phyloP scores from a whole-genome alignment of 1,140 invertebrate genomes.

The Elysia chlorotica region DNA sequence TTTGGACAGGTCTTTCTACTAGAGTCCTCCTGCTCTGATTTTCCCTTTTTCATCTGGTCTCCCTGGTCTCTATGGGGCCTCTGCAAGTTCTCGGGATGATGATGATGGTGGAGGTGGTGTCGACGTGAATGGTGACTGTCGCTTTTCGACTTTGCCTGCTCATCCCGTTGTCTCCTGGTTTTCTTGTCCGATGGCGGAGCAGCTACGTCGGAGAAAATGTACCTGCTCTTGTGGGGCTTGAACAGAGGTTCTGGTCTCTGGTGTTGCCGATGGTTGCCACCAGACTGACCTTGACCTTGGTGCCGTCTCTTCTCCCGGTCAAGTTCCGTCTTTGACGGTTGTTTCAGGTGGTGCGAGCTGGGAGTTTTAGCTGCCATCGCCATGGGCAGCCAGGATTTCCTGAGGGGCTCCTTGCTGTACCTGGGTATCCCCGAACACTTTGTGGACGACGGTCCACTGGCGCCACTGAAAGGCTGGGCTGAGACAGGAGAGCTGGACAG shows the following conservation, averaged over 20 bases:
- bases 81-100: neutral
- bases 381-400: too few species aligned
- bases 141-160: neutral
- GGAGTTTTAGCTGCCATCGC: too few species aligned
- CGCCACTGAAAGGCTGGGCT: neutral
- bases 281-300: neutral
- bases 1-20: neutral
- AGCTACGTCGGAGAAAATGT: slow-evolving; percentile 15
- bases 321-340: too few species aligned
- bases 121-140: neutral
- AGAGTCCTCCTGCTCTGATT: too few species aligned
- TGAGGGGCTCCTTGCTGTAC: neutral
- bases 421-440: slow-evolving; percentile 4
- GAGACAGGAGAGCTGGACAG: neutral
- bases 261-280: neutral
- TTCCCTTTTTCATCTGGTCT: neutral
- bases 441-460: neutral
- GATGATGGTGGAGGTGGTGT: neutral
- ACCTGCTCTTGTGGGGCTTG: slow-evolving; percentile 8
- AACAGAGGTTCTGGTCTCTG: neutral
- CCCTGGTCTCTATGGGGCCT: neutral
- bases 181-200: neutral
- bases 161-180: neutral
- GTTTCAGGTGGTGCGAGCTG: too few species aligned
- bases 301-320: neutral